phyloP scores from a whole-genome alignment of 2,888 invertebrate genomes.

The Trachelus tabidus region DNA sequence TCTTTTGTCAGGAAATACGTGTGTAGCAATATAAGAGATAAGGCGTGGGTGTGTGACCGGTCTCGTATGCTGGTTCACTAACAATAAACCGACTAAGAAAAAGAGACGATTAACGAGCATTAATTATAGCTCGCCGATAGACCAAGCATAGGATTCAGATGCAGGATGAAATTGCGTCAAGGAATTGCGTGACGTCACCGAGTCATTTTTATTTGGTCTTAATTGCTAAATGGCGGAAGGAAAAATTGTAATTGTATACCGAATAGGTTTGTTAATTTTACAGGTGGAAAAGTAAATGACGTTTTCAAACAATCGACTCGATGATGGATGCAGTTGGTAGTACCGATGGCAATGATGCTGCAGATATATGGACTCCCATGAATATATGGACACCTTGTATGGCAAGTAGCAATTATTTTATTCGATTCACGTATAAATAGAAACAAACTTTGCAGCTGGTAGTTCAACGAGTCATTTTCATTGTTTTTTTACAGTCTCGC shows the following conservation, averaged over 20 bases:
- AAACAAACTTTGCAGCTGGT: not conserved
- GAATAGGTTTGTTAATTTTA: not conserved
- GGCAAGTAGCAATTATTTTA: not conserved
- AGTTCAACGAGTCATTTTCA: not conserved
- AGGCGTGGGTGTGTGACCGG: conserved; percentile 7
- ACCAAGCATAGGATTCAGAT: not conserved
- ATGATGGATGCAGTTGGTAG: not conserved
- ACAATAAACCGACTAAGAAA: not conserved
- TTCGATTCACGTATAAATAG: not conserved
- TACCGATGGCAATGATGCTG: not conserved
- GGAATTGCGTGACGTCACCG: not conserved
- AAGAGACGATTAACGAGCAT: not conserved
- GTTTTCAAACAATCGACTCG: not conserved
- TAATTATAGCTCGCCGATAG: not conserved
- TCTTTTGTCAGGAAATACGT: not conserved
- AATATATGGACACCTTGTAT: not conserved
- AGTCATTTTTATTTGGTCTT: not conserved
- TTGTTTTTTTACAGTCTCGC: not conserved
- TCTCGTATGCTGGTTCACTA: not conserved
- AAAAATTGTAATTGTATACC: not conserved
- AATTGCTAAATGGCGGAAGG: not conserved
- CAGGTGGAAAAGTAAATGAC: not conserved
- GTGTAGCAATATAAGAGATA: not conserved
- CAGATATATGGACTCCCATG: not conserved
- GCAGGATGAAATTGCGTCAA: not conserved